Evolutionary conservation across 1,140 invertebrate species (phyloP), one percentile per base, ranked within the genome.

Genomic region (Caerostris extrusa): DNA sequence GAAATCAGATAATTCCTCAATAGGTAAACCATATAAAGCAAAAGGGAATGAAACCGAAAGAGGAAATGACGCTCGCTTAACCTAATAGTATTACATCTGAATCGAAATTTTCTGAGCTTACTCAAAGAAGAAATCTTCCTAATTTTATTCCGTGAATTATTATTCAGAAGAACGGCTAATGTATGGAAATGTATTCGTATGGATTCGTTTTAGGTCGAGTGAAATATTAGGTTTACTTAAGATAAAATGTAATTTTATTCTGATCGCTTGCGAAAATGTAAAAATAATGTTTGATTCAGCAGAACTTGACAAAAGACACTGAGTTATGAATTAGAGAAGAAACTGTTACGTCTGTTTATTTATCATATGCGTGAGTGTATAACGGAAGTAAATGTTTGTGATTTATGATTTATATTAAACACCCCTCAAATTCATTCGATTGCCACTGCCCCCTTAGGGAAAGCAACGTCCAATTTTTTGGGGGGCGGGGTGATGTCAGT

Each of bases 121-220:
- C 50, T 77, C 71, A 77, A 77, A 77, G 71, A 77, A 77, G 53
- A 77, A 10, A 5, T 77, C 71, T 77, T 77, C 10, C 34, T 77
- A 77, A 77, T 77, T 77, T 12, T 50, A 12, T 77, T 12, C 71
- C 34, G 53, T 53, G 53, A 77, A 77, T 77, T 77, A 77, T 77
- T 77, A 50, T 53, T 77, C 50, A 77, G 71, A 77, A 77, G 53
- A n/a, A 77, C 71, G 71, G 34, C 71, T 77, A 77, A 77, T 77
- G 71, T 77, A 77, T 77, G 71, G 71, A 53, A 77, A 77, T 77
- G n/a, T 77, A 77, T 77, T 77, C 71, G 3, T n/a, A 12, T 14
- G 6, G 71, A 77, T 77, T 50, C 34, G 34, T 34, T 53, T 53
- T 3, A 53, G 53, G 71, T 77, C 61, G 34, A 53, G 34, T 77